These are phyloP conservation scores for Drosophila austrosaltans DNA, from an alignment of 2,888 invertebrate species.

Conservation along the genomic window DNA sequence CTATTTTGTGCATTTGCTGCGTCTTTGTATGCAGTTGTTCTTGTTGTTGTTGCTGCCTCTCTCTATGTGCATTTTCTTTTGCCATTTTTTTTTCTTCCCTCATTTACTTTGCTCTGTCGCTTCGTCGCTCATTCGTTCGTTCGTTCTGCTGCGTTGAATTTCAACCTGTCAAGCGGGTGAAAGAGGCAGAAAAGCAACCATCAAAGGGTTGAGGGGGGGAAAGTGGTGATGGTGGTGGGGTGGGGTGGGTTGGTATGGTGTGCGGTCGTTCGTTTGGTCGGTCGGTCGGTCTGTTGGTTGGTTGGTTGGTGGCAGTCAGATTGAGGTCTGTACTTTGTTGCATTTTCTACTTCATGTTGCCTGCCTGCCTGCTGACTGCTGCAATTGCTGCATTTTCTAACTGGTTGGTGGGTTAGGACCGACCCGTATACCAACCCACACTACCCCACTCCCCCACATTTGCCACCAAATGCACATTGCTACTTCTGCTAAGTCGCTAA, in stretches of 20 bases:
- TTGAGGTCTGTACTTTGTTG: conserved; percentile 76
- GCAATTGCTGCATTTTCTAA: conserved; percentile 72
- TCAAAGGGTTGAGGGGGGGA: conserved; percentile 5
- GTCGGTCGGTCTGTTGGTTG: not conserved
- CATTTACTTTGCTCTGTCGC: conserved; percentile 68
- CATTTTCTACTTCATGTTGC: conserved; percentile 57
- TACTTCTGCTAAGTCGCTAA: conserved; percentile 29
- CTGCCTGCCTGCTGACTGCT: conserved; percentile 30
- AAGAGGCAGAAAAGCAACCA: conserved; percentile 1
- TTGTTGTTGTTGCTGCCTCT: not conserved
- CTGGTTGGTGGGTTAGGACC: conserved; percentile 59
- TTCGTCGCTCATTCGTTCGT: conserved; percentile 44
- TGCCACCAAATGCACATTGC: too few species aligned
- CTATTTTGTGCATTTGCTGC: conserved; percentile 63
- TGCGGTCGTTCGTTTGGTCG: not conserved
- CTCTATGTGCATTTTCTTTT: conserved; percentile 49
- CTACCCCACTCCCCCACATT: not conserved
- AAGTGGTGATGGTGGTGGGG: conserved; percentile 3
- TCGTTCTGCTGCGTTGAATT: conserved; percentile 79
- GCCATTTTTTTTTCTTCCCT: conserved; percentile 30
- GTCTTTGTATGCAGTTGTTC: conserved; percentile 36
- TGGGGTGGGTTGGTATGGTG: conserved; percentile 8
- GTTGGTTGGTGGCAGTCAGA: conserved; percentile 52
- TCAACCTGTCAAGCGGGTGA: conserved; percentile 69
- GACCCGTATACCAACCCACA: not conserved